Percentiles rank a stretch among this genome's conserved stretches.
These are phyloP conservation scores for Cosmopolites sordidus DNA, from an alignment of 2,888 invertebrate genomes.

Conservation along the genomic window DNA sequence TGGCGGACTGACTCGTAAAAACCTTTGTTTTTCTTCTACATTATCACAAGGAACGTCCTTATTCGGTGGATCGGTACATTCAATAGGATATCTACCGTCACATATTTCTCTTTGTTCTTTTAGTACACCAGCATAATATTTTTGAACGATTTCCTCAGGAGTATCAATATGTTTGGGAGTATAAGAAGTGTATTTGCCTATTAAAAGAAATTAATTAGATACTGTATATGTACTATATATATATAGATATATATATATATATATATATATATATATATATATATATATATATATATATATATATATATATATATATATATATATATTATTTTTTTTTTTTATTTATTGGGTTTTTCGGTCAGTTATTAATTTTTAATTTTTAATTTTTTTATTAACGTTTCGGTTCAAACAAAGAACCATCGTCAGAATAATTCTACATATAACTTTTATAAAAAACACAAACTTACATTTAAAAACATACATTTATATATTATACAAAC, in stretches of 20 bases:
- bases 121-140: conserved; percentile 44
- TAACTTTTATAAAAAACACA: too few species aligned
- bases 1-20: conserved; percentile 40
- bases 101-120: conserved; percentile 43
- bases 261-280: not conserved
- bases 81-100: conserved; percentile 34
- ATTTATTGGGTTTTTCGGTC: too few species aligned
- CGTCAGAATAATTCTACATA: too few species aligned
- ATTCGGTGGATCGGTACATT: conserved; percentile 36
- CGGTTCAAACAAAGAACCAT: too few species aligned
- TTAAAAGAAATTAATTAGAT: conserved; percentile 3
- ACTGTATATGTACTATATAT: not conserved
- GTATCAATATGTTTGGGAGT: conserved; percentile 45
- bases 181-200: conserved; percentile 33
- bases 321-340: not conserved
- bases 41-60: conserved; percentile 11
- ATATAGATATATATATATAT: too few species aligned
- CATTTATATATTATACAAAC: too few species aligned
- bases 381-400: too few species aligned
- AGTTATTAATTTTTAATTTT: too few species aligned
- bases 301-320: not conserved
- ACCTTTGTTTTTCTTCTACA: conserved; percentile 29
- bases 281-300: not conserved
- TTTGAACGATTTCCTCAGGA: conserved; percentile 43
- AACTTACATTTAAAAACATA: too few species aligned